A percentile compares a stretch with the other conserved stretches of the same genome.
Conservation (phyloP, 2,797 vertebrate genomes). For the Gymnocypris eckloni region DNA sequence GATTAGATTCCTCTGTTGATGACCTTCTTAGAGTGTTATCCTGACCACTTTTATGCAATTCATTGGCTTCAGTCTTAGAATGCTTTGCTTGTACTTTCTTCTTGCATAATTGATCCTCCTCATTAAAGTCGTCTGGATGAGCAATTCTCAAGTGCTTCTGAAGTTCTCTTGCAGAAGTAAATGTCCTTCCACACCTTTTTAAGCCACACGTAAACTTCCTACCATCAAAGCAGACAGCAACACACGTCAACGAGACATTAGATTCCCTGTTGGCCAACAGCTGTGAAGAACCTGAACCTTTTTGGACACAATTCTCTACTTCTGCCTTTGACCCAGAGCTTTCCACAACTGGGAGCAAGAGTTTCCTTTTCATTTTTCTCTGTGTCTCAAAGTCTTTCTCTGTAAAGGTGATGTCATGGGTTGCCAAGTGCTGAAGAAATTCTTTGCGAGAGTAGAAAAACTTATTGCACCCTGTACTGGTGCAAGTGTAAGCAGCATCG, state of each 20-base stretch:
- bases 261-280: slow-evolving; percentile 60
- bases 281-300: slow-evolving; percentile 58
- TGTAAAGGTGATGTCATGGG: slow-evolving; percentile 83
- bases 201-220: slow-evolving; percentile 90
- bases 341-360: slow-evolving; percentile 62
- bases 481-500: slow-evolving; percentile 92
- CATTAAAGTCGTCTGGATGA: slow-evolving; percentile 86
- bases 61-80: slow-evolving; percentile 65
- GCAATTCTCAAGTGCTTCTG: slow-evolving; percentile 89
- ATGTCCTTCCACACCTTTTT: slow-evolving; percentile 88
- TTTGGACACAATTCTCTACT: slow-evolving; percentile 59
- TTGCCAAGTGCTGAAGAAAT: slow-evolving; percentile 87
- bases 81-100: slow-evolving; percentile 69
- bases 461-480: slow-evolving; percentile 86
- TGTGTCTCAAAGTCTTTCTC: slow-evolving; percentile 82
- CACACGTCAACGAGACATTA: slow-evolving; percentile 73
- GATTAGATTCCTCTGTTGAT: slow-evolving; percentile 50
- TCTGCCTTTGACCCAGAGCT: slow-evolving; percentile 51
- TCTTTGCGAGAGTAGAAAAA: slow-evolving; percentile 95
- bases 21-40: slow-evolving; percentile 60
- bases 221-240: slow-evolving; percentile 90
- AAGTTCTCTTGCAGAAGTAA: slow-evolving; percentile 86
- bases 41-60: slow-evolving; percentile 71
- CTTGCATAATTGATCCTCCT: slow-evolving; percentile 79
- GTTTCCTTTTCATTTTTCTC: slow-evolving; percentile 74